Evolutionary conservation across 2,113 vertebrate species (phyloP), one percentile per base, ranked within the genome.

Genomic region (Echinops telfairi): DNA sequence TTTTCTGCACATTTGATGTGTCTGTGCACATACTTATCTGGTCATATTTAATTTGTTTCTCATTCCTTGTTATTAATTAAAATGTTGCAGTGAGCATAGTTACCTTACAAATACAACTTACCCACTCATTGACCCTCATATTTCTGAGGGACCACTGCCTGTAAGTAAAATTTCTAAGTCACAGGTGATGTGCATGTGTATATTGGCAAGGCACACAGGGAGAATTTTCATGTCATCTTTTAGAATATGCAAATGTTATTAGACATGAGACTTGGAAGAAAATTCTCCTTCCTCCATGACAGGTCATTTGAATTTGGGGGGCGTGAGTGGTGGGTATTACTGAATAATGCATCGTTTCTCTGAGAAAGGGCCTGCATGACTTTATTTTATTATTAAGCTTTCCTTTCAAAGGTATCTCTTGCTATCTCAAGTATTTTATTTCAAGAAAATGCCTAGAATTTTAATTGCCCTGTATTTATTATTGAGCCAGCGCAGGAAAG

Each of bases 401-500:
- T 89, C 62, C 29, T 94, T 94, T 88, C 64, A 92, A 62, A 83
- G 33, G 8, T 53, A 53, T 29, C 62, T 29, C 53, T 84, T 87
- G 83, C 87, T 87, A 53, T 93, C 11, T 86, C 47, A 75, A 53
- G 68, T 82, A 77, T 89, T 89, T 95, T 94, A 77, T 91, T n/a
- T 78, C 75, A 89, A 89, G 82, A 87, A 92, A 71, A 22, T 62
- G n/a, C 89, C 77, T 89, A 60, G 82, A 80, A 62, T 92, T 93
- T 84, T 89, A 93, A 86, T 93, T 91, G n/a, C 16, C 43, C 47
- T 81, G 91, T 78, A 89, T 91, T 90, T 94, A 89, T 87, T 53
- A 53, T 14, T 89, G 73, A 89, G 25, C 81, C 70, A 68, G 62
- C 82, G 53, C 22, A 29, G 58, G 31, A 20, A 17, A 1, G 31